phyloP scores from a whole-genome alignment of 92 coral and sea anemone species.

The Epizoanthus scotinus region DNA sequence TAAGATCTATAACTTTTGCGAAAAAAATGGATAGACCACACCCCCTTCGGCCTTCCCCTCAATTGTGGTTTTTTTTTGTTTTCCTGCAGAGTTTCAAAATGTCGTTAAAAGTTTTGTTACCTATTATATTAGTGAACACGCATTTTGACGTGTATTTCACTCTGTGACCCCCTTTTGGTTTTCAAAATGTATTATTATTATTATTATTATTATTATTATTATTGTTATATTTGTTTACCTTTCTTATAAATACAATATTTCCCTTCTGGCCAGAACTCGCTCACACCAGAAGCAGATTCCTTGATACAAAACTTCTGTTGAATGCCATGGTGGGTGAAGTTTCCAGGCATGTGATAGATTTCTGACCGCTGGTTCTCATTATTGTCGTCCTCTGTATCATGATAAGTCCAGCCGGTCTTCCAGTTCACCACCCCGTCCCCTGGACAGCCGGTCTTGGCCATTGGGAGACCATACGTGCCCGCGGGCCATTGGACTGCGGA shows the following conservation, averaged over 20 bases:
- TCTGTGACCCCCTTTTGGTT: too few species aligned
- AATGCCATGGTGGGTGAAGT: constrained; percentile 94
- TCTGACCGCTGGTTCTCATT: constrained; percentile 94
- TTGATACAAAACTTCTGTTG: constrained; percentile 96
- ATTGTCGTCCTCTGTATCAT: constrained; percentile 97
- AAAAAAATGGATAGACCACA: too few species aligned
- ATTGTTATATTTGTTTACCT: constrained; percentile 66
- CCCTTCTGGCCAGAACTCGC: constrained; percentile 99
- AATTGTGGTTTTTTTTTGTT: too few species aligned
- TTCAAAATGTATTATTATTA: too few species aligned
- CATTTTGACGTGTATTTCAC: too few species aligned
- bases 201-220: too few species aligned
- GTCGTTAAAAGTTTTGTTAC: too few species aligned
- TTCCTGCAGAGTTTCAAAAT: too few species aligned
- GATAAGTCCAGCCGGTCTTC: constrained; percentile 96
- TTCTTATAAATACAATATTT: constrained; percentile 96
- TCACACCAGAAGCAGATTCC: constrained; percentile 80
- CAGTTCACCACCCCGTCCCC: constrained; percentile 76
- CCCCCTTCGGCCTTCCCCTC: too few species aligned
- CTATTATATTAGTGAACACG: too few species aligned
- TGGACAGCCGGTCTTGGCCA: constrained; percentile 94
- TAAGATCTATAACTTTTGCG: too few species aligned
- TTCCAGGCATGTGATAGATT: constrained; percentile 96
- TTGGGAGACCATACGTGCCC: constrained; percentile 96
- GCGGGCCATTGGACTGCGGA: constrained; percentile 92